Evolutionary conservation across 2,113 vertebrate genomes (phyloP).

Genomic region (Pantherophis guttatus): DNA sequence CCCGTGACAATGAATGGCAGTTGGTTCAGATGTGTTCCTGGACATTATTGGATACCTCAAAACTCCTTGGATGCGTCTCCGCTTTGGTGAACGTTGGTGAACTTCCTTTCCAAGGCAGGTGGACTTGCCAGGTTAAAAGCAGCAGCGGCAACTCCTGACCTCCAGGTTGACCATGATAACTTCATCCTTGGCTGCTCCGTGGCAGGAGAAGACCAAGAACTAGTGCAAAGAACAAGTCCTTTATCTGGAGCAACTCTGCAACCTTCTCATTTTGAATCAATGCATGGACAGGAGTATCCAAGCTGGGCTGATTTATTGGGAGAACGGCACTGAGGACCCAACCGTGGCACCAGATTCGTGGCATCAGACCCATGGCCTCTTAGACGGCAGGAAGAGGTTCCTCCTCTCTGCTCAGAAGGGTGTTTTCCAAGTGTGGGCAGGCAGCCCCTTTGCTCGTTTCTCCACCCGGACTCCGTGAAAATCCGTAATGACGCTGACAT

Average conservation of each 20-base stretch:
- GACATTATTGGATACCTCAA: constrained; percentile 31
- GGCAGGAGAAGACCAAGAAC: constrained; percentile 37
- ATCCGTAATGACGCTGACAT: constrained; percentile 77
- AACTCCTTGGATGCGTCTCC: constrained; percentile 18
- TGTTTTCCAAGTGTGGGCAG: neutral
- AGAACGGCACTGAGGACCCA: neutral
- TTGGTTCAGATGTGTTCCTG: constrained; percentile 55
- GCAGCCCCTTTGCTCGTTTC: neutral
- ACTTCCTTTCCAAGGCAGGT: constrained; percentile 41
- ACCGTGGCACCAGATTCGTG: neutral
- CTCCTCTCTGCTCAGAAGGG: neutral
- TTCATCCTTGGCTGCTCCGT: constrained; percentile 38
- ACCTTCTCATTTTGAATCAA: neutral
- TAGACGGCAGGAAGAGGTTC: neutral
- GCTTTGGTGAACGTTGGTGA: constrained; percentile 35
- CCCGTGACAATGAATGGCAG: constrained; percentile 53
- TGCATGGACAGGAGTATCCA: neutral
- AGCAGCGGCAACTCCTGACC: constrained; percentile 9
- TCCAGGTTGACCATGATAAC: constrained; percentile 53
- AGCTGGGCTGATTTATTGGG: neutral
- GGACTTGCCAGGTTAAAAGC: constrained; percentile 51
- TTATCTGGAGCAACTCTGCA: neutral
- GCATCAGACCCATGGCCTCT: neutral
- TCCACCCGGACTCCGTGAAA: neutral
- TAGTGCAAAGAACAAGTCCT: neutral